Evolutionary conservation across 2,113 vertebrate genomes (phyloP).

Genomic region (Passer montanus): DNA sequence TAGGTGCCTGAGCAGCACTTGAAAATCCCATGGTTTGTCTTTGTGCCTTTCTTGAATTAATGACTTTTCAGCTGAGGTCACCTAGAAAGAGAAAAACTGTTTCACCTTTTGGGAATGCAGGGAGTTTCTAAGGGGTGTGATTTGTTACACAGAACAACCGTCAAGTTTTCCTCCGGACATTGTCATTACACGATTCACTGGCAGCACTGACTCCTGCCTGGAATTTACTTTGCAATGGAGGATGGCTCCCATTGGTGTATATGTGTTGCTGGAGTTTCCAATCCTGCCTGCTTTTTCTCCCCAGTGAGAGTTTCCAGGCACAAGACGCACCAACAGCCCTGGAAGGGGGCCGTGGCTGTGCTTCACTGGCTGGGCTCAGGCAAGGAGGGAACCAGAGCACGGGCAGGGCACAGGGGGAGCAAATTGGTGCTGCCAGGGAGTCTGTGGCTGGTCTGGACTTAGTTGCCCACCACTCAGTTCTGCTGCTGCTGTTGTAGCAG

Average conservation of each 20-base stretch:
- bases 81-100: neutral
- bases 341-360: fast-evolving
- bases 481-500: neutral
- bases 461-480: fast-evolving
- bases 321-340: neutral
- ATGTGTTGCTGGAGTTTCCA: neutral
- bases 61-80: neutral
- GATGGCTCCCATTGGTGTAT: neutral
- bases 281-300: neutral
- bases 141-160: neutral
- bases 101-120: neutral
- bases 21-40: neutral
- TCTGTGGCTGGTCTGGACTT: neutral
- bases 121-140: neutral
- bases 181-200: neutral
- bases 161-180: neutral
- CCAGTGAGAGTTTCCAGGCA: neutral
- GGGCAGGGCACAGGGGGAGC: fast-evolving
- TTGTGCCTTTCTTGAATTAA: neutral
- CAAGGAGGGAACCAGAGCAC: neutral
- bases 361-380: neutral
- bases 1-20: neutral
- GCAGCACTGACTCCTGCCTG: neutral
- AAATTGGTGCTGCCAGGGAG: neutral
- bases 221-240: neutral